Base-by-base conservation (phyloP, 2,888 invertebrate genomes). In the Lissocephala sabroskyi region DNA sequence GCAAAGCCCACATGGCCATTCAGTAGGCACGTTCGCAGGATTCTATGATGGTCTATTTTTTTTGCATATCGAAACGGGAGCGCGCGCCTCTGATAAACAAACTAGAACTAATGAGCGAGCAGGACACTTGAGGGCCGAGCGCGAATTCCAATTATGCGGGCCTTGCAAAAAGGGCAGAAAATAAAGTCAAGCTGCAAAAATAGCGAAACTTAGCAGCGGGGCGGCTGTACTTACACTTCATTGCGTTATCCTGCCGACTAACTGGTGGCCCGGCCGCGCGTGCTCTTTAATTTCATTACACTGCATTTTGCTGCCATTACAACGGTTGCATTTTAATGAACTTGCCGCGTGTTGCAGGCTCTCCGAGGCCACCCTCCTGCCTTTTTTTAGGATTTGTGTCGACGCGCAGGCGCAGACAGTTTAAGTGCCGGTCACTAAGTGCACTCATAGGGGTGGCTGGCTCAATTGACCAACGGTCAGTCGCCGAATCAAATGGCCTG, bases 231-330 rank as follows among this genome's bases (percentile, higher is more conserved):
- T n/a, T 23, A 23, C 23, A 23, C 23, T 23, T 23, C 23, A 23
- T 30, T 7, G 30, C 30, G 10, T 30, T 30, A 30, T 30, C 30
- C 30, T 30, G 37, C 48, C 35, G 13, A 11, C 39, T 42, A 28
- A 26, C 49, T 33, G 36, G 4, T 32, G 18, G 42, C 44, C 4
- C 44, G 19, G 23, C 60, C 59, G 62, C 71, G 65, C 61, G 71
- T 56, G 62, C 67, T 59, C 62, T 61, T 71, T 73, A 75, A 73
- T 73, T 73, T 71, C 61, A 73, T 73, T 74, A 71, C 63, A 55
- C 41, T 61, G 63, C 71, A 71, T 67, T 65, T 67, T 52, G 53
- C 52, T 51, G n/a, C 52, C 59, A 64, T 66, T 70, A 70, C 70
- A 70, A 17, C 45, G 62, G 55, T 59, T 57, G 62, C 60, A 62